A percentile compares a stretch with the other conserved stretches of the same genome.
These are phyloP conservation scores for Oceanodroma tethys DNA, from an alignment of 2,113 vertebrate genomes.

Conservation along the genomic window DNA sequence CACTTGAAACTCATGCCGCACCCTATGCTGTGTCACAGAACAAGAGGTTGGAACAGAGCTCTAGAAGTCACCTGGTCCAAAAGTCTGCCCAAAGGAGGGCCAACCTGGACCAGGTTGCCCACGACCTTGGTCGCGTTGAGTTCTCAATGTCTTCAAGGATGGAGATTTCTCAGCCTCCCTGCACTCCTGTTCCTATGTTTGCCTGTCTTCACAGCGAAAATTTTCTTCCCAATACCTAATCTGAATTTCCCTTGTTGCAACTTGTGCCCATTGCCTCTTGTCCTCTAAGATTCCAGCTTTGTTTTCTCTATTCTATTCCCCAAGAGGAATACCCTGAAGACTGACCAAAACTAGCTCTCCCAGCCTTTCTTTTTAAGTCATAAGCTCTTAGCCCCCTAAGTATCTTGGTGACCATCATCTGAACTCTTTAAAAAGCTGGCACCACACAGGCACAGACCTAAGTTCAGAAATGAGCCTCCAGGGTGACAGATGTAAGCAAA, in stretches of 20 bases:
- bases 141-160: neutral
- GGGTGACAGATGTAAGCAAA: neutral
- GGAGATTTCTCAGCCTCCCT: neutral
- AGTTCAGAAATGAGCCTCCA: neutral
- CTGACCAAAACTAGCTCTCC: neutral
- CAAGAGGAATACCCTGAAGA: neutral
- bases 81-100: neutral
- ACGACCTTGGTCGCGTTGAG: neutral
- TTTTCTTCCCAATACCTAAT: neutral
- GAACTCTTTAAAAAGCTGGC: neutral
- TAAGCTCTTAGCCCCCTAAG: neutral
- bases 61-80: neutral
- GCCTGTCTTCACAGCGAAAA: neutral
- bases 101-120: neutral
- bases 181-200: neutral
- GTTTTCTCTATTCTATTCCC: fast-evolving
- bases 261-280: neutral
- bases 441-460: neutral
- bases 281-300: neutral
- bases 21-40: neutral
- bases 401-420: neutral
- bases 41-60: neutral
- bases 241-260: neutral
- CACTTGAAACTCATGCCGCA: neutral
- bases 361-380: neutral